Evolutionary conservation across 2,113 vertebrate species (phyloP), one percentile per base, ranked within the genome.

Genomic region (Lepisosteus oculatus): DNA sequence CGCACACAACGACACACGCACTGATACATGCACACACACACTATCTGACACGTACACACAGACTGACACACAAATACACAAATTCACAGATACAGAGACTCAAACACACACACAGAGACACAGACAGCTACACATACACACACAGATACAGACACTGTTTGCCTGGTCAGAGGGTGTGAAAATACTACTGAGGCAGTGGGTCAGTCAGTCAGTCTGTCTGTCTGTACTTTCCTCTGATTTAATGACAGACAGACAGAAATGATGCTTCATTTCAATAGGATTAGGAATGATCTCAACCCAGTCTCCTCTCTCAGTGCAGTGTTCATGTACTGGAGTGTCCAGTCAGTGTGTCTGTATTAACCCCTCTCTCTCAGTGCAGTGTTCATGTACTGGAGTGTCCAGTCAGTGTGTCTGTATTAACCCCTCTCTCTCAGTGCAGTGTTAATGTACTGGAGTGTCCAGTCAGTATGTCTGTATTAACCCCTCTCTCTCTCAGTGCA

Each of bases 151-250:
- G 85, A 83, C 81, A 68, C 73, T 75, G 17, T 29, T 29, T 29
- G 17, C 17, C 17, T 29, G 17, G 0, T 29, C 17, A 29, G 17
- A 29, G 17, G 17, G 17, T 29, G 17, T 29, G 17, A 29, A 29
- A 29, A 29, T 29, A 29, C 17, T 29, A 29, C 17, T 29, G 17
- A 29, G 85, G 90, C 91, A 90, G 91, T 93, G 90, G 90, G 90
- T 92, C 88, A 91, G 91, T 91, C 85, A 88, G 89, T 90, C 87
- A 89, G 89, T 90, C 88, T 86, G 80, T 85, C 61, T 76, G 87
- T 90, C 90, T 92, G 91, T 92, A 9, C 8, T 9, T 29, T 29
- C 2, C 87, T 61, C 67, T 81, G 75, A 81, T 87, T 91, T 80
- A 83, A 71, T 86, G 90, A 88, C 90, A 91, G 90, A 91, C 84